Conservation (phyloP, 1,140 invertebrate genomes). For the Choristoneura fumiferana region DNA sequence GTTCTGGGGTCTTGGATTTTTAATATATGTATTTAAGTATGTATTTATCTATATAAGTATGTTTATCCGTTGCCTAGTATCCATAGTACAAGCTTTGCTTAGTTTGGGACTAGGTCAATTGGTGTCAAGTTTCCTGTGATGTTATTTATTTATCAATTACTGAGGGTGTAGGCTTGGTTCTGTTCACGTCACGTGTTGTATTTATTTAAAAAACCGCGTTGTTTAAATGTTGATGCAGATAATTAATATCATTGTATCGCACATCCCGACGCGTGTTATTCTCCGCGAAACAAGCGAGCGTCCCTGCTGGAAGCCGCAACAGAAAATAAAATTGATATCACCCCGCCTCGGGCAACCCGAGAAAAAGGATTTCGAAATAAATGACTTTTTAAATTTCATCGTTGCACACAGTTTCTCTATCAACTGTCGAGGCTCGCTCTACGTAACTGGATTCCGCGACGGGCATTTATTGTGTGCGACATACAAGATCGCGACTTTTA, state of each 20-base stretch:
- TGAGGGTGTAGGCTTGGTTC: too few relatives aligned
- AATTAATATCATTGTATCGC: constrained; percentile 17
- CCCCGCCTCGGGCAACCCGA: constrained; percentile 66
- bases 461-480: constrained; percentile 73
- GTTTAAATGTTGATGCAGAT: not conserved
- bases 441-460: constrained; percentile 73
- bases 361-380: constrained; percentile 77
- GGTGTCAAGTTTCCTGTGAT: too few relatives aligned
- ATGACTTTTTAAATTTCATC: constrained; percentile 79
- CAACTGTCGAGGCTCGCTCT: constrained; percentile 71
- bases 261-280: constrained; percentile 7
- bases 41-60: too few relatives aligned
- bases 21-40: too few relatives aligned
- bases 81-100: too few relatives aligned
- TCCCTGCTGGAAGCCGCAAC: constrained; percentile 57
- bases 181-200: too few relatives aligned
- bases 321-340: constrained; percentile 76
- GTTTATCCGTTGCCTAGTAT: too few relatives aligned
- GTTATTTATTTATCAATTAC: too few relatives aligned
- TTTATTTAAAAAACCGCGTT: too few relatives aligned
- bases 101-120: too few relatives aligned
- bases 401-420: constrained; percentile 77
- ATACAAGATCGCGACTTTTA: constrained; percentile 68
- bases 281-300: constrained; percentile 23
- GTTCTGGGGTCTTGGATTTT: too few relatives aligned